These are phyloP conservation scores for Ptycholaimellus sp. DNA, from an alignment of 2,888 invertebrate genomes.

Conservation along the genomic window DNA sequence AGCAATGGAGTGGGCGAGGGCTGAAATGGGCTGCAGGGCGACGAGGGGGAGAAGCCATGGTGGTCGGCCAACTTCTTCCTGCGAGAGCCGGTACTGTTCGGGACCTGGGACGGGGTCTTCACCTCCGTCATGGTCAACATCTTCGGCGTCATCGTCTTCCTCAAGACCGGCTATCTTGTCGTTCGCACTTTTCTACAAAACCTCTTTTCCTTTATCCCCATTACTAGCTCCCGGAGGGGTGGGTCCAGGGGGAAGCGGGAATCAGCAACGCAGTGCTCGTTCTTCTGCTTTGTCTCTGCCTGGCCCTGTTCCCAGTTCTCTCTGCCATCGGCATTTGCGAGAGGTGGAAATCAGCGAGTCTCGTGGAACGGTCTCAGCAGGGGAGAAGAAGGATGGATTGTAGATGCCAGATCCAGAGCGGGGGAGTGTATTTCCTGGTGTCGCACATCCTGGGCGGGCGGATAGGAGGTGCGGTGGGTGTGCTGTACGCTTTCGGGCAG, in stretches of 20 bases:
- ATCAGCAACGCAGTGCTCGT: slow-evolving; percentile 31
- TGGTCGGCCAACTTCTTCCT: slow-evolving; percentile 91
- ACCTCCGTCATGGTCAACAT: slow-evolving; percentile 89
- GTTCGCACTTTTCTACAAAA: slow-evolving; percentile 30
- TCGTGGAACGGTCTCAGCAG: neutral
- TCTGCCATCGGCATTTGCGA: slow-evolving; percentile 91
- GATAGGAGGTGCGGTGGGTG: slow-evolving; percentile 68
- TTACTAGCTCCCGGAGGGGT: too few species aligned
- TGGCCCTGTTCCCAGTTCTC: slow-evolving; percentile 67
- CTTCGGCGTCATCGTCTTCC: slow-evolving; percentile 85
- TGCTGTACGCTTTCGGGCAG: slow-evolving; percentile 85
- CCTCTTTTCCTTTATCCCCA: too few species aligned
- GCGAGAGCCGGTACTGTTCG: slow-evolving; percentile 77
- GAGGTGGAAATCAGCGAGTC: slow-evolving; percentile 11
- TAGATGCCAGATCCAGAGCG: slow-evolving; percentile 78
- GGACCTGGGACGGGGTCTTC: slow-evolving; percentile 93
- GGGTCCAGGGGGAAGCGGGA: slow-evolving; percentile 33
- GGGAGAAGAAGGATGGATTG: too few species aligned
- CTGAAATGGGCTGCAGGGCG: too few species aligned
- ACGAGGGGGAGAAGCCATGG: slow-evolving; percentile 43
- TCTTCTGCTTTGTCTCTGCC: slow-evolving; percentile 42
- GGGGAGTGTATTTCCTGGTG: slow-evolving; percentile 84
- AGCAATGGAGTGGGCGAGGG: too few species aligned
- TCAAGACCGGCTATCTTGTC: slow-evolving; percentile 89
- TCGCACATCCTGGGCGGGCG: slow-evolving; percentile 77